Conservation (phyloP, 1,140 invertebrate genomes). For the Camponotus floridanus region DNA sequence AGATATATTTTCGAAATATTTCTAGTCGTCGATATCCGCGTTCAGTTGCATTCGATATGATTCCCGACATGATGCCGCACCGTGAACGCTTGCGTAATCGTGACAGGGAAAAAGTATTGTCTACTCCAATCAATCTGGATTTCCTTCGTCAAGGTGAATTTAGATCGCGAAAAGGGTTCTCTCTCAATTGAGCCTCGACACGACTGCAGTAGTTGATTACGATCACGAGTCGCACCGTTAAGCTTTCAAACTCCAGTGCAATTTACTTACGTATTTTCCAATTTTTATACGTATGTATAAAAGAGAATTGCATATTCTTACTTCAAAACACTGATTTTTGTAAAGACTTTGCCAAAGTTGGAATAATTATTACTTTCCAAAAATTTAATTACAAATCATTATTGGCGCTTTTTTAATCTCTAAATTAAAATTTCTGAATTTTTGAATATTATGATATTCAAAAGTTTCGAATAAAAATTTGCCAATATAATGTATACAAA, state of each 20-base stretch:
- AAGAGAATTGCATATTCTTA: background rate
- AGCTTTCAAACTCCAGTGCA: constrained; percentile 5
- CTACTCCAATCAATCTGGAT: constrained; percentile 59
- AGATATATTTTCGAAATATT: constrained; percentile 34
- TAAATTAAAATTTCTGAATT: background rate
- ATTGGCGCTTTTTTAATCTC: background rate
- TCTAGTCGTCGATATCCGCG: constrained; percentile 33
- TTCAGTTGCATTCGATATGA: constrained; percentile 38
- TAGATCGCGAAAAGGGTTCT: constrained; percentile 47
- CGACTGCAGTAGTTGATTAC: constrained; percentile 49
- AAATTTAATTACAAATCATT: background rate
- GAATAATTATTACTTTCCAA: background rate
- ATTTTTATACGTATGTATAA: background rate
- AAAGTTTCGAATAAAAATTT: too few species aligned
- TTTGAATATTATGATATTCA: background rate
- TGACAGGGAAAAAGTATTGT: constrained; percentile 47
- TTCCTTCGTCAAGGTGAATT: constrained; percentile 62
- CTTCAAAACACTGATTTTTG: too few species aligned
- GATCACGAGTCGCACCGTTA: constrained; percentile 37
- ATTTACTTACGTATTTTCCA: constrained; percentile 4
- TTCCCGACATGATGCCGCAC: constrained; percentile 30
- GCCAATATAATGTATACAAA: too few species aligned
- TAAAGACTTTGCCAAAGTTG: too few species aligned
- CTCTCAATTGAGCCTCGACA: constrained; percentile 39
- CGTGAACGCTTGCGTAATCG: constrained; percentile 45